Percentiles rank a stretch among this genome's conserved stretches.
Conservation (phyloP, 1,140 invertebrate genomes). For the Chlorops oryzae region DNA sequence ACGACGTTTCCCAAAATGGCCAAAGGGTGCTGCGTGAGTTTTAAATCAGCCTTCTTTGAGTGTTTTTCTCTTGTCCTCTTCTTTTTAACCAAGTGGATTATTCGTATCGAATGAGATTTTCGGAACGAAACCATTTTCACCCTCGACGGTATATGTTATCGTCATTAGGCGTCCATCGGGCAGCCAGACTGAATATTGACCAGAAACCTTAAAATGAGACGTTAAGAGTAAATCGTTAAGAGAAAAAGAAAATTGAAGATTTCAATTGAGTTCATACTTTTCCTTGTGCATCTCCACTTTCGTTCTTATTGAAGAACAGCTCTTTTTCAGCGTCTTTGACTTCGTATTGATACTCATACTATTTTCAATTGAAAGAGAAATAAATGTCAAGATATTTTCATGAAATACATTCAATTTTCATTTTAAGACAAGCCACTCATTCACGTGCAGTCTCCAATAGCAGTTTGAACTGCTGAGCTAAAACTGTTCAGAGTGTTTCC, state of each 20-base stretch:
- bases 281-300: slow-evolving; percentile 56
- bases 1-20: too few relatives aligned
- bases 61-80: too few relatives aligned
- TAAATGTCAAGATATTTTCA: too few relatives aligned
- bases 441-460: too few relatives aligned
- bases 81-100: slow-evolving; percentile 49
- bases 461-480: too few relatives aligned
- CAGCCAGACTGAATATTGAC: slow-evolving; percentile 58
- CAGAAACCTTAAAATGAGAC: slow-evolving; percentile 39
- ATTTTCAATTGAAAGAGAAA: too few relatives aligned
- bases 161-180: slow-evolving; percentile 65
- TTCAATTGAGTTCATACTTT: slow-evolving; percentile 44
- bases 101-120: slow-evolving; percentile 58
- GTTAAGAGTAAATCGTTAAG: background rate
- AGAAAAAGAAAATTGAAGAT: slow-evolving; percentile 3
- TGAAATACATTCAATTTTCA: too few relatives aligned
- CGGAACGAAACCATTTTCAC: slow-evolving; percentile 63
- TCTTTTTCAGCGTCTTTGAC: slow-evolving; percentile 62
- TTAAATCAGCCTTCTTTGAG: too few relatives aligned
- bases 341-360: slow-evolving; percentile 66
- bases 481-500: too few relatives aligned
- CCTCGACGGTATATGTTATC: slow-evolving; percentile 61
- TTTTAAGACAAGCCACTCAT: too few relatives aligned
- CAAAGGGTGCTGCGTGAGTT: too few relatives aligned
- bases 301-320: slow-evolving; percentile 60